These are phyloP conservation scores for Calephelis nemesis DNA, from an alignment of 1,140 invertebrate species.

Conservation along the genomic window DNA sequence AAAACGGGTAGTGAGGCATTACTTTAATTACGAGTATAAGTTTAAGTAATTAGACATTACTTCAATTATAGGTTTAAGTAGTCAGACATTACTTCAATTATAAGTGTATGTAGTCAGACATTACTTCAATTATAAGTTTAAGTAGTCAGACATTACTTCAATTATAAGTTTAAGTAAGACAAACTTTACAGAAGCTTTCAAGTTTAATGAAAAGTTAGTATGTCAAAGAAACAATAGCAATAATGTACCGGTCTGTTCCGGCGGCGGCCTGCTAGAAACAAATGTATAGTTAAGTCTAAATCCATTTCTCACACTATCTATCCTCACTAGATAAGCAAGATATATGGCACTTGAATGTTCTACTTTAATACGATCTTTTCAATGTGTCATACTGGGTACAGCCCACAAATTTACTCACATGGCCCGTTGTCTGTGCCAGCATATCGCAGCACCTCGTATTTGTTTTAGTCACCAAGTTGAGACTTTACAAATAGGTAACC, in stretches of 20 bases:
- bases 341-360: slow-evolving; percentile 15
- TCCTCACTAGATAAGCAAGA: slow-evolving; percentile 22
- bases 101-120: too few relatives aligned
- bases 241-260: slow-evolving; percentile 11
- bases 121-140: too few relatives aligned
- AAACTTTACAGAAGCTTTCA: slow-evolving; percentile 10
- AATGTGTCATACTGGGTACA: slow-evolving; percentile 13
- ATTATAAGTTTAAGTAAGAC: neutral
- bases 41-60: too few relatives aligned
- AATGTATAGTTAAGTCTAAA: slow-evolving; percentile 17
- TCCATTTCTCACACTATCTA: slow-evolving; percentile 15
- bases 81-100: too few relatives aligned
- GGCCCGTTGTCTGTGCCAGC: slow-evolving; percentile 21
- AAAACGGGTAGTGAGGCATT: too few relatives aligned
- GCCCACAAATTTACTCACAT: slow-evolving; percentile 5
- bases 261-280: slow-evolving; percentile 6
- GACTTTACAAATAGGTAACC: neutral
- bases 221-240: slow-evolving; percentile 12
- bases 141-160: too few relatives aligned
- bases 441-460: slow-evolving; percentile 11
- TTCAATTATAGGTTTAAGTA: too few relatives aligned
- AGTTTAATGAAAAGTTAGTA: slow-evolving; percentile 10
- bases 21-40: too few relatives aligned
- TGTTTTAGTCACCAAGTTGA: neutral
- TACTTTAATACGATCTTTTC: slow-evolving; percentile 23